Percentiles rank a stretch among this genome's conserved stretches.
These are phyloP conservation scores for Chelon auratus DNA, from an alignment of 2,797 vertebrate genomes.

Conservation along the genomic window DNA sequence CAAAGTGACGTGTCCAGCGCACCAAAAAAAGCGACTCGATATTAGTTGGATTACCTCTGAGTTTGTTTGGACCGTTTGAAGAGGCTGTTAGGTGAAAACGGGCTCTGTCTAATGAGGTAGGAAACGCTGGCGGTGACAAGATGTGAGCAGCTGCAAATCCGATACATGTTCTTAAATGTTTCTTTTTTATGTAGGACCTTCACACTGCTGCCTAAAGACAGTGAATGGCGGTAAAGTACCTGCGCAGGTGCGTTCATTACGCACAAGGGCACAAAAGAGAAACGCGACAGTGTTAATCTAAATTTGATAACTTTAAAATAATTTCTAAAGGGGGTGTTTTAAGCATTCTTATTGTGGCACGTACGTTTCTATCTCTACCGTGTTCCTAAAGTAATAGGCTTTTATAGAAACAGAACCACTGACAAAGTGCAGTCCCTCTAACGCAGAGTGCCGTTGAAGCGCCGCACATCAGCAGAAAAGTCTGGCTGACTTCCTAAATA, in stretches of 20 bases:
- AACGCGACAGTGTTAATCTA: too few species aligned
- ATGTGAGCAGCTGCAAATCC: conserved; percentile 21
- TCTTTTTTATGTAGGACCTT: neutral
- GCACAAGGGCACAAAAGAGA: neutral
- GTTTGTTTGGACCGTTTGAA: conserved; percentile 8
- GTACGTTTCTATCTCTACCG: too few species aligned
- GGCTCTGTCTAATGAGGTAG: conserved; percentile 61
- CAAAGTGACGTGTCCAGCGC: neutral
- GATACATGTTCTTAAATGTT: neutral
- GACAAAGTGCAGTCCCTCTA: too few species aligned
- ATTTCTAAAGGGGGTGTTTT: too few species aligned
- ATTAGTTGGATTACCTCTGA: conserved; percentile 51
- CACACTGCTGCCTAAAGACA: neutral
- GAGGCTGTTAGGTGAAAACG: neutral
- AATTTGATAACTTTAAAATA: neutral
- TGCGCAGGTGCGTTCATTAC: conserved; percentile 61
- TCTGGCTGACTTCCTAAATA: neutral
- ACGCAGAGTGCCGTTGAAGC: too few species aligned
- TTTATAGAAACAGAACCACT: too few species aligned
- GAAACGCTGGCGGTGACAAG: conserved; percentile 9
- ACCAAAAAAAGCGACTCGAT: neutral
- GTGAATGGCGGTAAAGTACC: neutral
- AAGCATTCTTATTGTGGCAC: too few species aligned
- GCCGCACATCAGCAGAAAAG: too few species aligned
- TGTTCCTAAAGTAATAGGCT: too few species aligned